These are phyloP conservation scores for Blastobasis lacticolella DNA, from an alignment of 2,888 invertebrate genomes.

Conservation along the genomic window DNA sequence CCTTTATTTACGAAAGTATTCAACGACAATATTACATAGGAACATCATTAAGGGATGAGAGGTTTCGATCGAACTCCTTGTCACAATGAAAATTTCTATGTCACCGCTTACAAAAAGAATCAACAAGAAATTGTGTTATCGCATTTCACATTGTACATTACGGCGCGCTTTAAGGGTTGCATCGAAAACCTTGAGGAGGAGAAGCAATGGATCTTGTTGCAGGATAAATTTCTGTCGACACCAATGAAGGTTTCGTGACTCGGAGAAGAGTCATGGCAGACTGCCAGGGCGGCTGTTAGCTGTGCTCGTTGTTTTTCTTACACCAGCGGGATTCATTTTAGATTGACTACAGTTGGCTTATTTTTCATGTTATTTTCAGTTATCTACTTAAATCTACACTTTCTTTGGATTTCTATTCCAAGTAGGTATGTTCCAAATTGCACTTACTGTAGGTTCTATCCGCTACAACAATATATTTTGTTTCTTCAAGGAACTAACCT, in stretches of 20 bases:
- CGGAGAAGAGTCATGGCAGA: constrained; percentile 7
- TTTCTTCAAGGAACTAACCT: no score
- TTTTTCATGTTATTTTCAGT: no score
- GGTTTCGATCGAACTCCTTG: constrained; percentile 1
- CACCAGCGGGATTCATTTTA: constrained; percentile 3
- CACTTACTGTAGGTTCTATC: no score
- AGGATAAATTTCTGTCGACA: background rate
- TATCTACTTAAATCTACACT: no score
- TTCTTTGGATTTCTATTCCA: constrained; percentile 3
- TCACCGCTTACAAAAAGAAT: constrained; percentile 1
- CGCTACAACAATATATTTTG: no score
- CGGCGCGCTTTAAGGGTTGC: background rate
- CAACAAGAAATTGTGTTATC: background rate
- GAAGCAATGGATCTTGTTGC: background rate
- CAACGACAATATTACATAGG: background rate
- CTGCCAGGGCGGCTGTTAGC: constrained; percentile 10
- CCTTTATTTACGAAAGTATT: no score
- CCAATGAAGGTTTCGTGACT: background rate
- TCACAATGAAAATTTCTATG: constrained; percentile 3
- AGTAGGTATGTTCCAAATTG: background rate
- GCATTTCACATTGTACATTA: background rate
- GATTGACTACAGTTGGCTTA: background rate
- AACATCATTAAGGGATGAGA: constrained; percentile 4
- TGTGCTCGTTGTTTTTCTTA: constrained; percentile 7
- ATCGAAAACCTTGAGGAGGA: background rate